These are phyloP conservation scores for Tetrax tetrax DNA, from an alignment of 2,113 vertebrate species.

Conservation along the genomic window DNA sequence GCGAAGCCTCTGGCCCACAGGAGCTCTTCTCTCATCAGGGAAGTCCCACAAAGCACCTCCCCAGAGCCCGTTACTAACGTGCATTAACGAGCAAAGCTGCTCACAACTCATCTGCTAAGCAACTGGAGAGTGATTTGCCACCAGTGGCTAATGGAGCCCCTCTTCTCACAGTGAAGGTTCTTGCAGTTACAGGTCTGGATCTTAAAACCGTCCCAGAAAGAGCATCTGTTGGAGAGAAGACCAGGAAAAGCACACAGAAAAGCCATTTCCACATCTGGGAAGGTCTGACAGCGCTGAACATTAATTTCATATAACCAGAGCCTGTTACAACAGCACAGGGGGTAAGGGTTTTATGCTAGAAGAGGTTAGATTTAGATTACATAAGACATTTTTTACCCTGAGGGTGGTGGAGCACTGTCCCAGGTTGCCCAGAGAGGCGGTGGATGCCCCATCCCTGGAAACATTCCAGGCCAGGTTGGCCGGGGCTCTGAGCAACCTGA, in stretches of 20 bases:
- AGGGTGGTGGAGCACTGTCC: too few species aligned
- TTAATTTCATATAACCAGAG: neutral
- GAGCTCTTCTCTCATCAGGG: neutral
- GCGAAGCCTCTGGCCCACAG: neutral
- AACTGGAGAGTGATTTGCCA: neutral
- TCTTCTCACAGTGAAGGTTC: neutral
- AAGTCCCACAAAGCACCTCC: neutral
- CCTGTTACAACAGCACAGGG: too few species aligned
- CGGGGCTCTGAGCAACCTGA: too few species aligned
- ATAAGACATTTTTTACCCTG: too few species aligned
- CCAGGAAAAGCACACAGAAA: neutral
- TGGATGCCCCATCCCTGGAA: too few species aligned
- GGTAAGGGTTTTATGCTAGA: too few species aligned
- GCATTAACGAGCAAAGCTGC: neutral
- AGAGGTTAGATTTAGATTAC: too few species aligned
- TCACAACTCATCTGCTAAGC: neutral
- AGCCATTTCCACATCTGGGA: neutral
- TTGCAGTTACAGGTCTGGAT: neutral
- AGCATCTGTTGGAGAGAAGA: neutral
- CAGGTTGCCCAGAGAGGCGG: too few species aligned
- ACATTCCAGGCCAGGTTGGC: too few species aligned
- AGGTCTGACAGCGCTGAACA: neutral
- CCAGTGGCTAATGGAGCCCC: neutral
- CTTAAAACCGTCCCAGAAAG: neutral
- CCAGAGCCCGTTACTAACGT: neutral